Evolutionary conservation across 1,140 invertebrate species (phyloP).

Genomic region (Tetramorium simillimum): DNA sequence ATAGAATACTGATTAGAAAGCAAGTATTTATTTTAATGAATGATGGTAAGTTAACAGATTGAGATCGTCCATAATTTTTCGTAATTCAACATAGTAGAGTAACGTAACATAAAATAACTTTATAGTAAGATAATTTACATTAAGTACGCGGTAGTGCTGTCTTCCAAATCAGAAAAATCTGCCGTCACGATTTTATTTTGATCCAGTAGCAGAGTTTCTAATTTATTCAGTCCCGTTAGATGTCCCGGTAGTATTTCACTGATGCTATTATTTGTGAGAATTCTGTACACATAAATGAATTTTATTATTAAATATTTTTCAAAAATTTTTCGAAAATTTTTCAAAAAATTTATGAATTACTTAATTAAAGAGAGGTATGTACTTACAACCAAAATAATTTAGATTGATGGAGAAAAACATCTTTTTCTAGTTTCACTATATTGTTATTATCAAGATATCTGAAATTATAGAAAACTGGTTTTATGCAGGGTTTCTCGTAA

Average conservation of each 20-base stretch:
- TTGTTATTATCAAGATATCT: constrained; percentile 75
- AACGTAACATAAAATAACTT: background rate
- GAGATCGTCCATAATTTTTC: constrained; percentile 8
- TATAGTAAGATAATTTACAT: constrained; percentile 79
- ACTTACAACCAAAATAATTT: constrained; percentile 79
- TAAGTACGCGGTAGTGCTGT: constrained; percentile 81
- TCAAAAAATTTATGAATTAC: background rate
- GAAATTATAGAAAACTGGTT: constrained; percentile 42
- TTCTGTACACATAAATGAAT: constrained; percentile 77
- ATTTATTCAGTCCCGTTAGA: constrained; percentile 80
- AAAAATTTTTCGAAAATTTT: background rate
- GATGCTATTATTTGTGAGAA: constrained; percentile 84
- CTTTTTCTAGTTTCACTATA: constrained; percentile 73
- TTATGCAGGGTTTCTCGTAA: background rate
- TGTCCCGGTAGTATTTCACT: constrained; percentile 79
- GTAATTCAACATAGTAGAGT: background rate
- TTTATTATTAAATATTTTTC: background rate
- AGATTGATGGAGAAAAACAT: constrained; percentile 74
- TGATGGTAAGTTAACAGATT: background rate
- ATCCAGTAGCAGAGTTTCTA: constrained; percentile 83
- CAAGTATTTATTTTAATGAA: constrained; percentile 18
- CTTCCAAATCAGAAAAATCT: constrained; percentile 82
- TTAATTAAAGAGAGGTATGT: background rate
- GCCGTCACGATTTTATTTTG: constrained; percentile 81
- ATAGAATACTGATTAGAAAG: background rate